phyloP scores from a whole-genome alignment of 1,140 invertebrate genomes.

The Meteorus sp. region DNA sequence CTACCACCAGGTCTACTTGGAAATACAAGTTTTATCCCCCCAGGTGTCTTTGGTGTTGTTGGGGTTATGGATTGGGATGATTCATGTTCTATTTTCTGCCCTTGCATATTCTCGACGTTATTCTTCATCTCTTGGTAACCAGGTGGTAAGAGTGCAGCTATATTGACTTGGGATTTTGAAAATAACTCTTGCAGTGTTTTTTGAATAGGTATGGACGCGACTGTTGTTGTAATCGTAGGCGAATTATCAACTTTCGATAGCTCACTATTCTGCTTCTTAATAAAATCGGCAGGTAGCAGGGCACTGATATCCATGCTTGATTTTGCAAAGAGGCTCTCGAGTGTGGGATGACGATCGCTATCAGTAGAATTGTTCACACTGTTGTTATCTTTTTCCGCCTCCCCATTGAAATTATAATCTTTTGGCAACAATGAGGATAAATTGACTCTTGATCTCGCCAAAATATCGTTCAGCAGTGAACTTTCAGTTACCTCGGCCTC shows the following conservation, averaged over 20 bases:
- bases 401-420: constrained; percentile 55
- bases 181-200: constrained; percentile 38
- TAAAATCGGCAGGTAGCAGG: constrained; percentile 64
- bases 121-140: constrained; percentile 52
- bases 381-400: not conserved
- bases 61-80: constrained; percentile 35
- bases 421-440: constrained; percentile 67
- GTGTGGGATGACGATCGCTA: not conserved
- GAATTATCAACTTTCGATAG: not conserved
- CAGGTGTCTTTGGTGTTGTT: constrained; percentile 42
- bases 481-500: constrained; percentile 47
- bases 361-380: constrained; percentile 17
- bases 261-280: constrained; percentile 32
- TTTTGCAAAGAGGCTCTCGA: constrained; percentile 42
- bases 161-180: constrained; percentile 61
- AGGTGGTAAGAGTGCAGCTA: constrained; percentile 67
- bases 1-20: constrained; percentile 77
- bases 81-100: constrained; percentile 20
- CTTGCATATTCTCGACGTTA: constrained; percentile 34
- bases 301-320: constrained; percentile 60
- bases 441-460: constrained; percentile 61
- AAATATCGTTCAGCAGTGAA: constrained; percentile 41
- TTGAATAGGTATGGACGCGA: constrained; percentile 8
- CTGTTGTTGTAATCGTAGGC: not conserved
- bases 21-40: constrained; percentile 73